Evolutionary conservation across 1,140 invertebrate species (phyloP).

Genomic region (Drosophila lowei): DNA sequence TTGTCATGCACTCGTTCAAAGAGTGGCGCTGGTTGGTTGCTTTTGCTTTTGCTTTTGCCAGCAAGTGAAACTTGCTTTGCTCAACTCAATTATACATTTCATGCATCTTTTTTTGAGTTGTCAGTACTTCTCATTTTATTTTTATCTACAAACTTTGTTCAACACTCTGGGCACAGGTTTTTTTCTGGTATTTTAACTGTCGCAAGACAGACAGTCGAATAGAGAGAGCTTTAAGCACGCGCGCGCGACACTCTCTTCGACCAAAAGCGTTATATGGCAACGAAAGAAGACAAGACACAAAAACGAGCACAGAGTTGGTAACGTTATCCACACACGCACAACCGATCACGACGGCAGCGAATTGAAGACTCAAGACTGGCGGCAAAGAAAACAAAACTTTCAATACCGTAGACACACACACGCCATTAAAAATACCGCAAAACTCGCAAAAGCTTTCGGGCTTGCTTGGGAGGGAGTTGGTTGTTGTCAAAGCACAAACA

Average conservation of each 20-base stretch:
- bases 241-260: constrained; percentile 9
- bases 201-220: constrained; percentile 8
- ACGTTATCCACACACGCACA: constrained; percentile 10
- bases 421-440: constrained; percentile 44
- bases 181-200: constrained; percentile 53
- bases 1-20: neutral
- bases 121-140: constrained; percentile 67
- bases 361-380: constrained; percentile 59
- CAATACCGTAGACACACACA: constrained; percentile 24
- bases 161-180: constrained; percentile 60
- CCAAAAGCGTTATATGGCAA: constrained; percentile 27
- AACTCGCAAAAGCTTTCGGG: constrained; percentile 11
- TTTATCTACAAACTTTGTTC: constrained; percentile 69
- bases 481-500: constrained; percentile 20
- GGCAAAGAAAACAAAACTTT: constrained; percentile 30
- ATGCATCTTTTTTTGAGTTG: constrained; percentile 68
- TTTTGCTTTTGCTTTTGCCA: constrained; percentile 7
- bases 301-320: constrained; percentile 17
- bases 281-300: constrained; percentile 16
- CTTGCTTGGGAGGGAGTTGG: constrained; percentile 37
- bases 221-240: constrained; percentile 55
- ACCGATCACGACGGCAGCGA: constrained; percentile 67
- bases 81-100: constrained; percentile 52
- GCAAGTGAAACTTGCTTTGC: constrained; percentile 64
- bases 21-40: neutral